Evolutionary conservation across 2,113 vertebrate genomes (phyloP).

Genomic region (Argyrosomus japonicus): DNA sequence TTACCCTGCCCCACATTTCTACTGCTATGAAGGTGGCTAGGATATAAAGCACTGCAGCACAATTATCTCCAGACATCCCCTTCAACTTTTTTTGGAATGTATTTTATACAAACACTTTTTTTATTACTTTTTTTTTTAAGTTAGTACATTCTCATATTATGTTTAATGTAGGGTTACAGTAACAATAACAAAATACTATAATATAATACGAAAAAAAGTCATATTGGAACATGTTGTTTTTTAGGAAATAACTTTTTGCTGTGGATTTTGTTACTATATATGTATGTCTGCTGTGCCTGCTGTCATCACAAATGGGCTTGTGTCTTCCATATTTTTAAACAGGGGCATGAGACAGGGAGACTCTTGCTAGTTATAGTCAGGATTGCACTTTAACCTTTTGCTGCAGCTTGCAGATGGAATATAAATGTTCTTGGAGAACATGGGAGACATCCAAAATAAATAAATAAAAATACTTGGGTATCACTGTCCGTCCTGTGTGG

Average conservation of each 20-base stretch:
- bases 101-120: too few species aligned
- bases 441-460: neutral
- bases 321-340: neutral
- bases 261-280: neutral
- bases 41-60: too few species aligned
- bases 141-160: neutral
- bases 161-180: neutral
- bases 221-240: neutral
- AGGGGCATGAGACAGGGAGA: neutral
- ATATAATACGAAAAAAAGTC: neutral
- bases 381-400: neutral
- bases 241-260: neutral
- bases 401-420: neutral
- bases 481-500: neutral
- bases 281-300: neutral
- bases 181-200: too few species aligned
- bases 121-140: neutral
- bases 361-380: neutral
- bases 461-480: neutral
- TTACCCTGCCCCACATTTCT: neutral
- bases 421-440: neutral
- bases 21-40: neutral
- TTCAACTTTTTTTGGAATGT: neutral
- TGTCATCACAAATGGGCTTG: neutral
- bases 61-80: neutral